Base-by-base conservation (phyloP, 1,140 invertebrate genomes). In the Orius insidiosus region DNA sequence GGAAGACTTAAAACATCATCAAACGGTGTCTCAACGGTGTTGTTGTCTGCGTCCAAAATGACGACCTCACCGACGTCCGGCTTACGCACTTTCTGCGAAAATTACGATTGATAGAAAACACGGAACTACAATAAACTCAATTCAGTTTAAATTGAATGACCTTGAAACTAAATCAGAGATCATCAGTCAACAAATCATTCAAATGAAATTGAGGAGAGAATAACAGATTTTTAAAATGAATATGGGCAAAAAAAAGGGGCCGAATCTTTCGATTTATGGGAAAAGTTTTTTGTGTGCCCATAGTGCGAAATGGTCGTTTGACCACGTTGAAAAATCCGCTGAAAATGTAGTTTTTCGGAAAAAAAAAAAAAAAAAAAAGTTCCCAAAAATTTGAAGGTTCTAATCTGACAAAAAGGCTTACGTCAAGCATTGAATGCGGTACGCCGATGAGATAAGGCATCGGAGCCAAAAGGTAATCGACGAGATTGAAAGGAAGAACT, bases 391-490 rank as follows among this genome's bases (percentile, higher is more conserved):
- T 33, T n/a, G n/a, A 33, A 6, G n/a, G 6, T 14, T 14, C 9
- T 8, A 31, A 34, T 9, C 11, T 4, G 9, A 15, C 1, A 37
- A 47, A 38, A 35, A 40, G 44, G 47, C 48, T 61, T 68, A 87
- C 83, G 72, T 85, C 69, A 60, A 89, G 74, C 36, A 92, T 80
- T 48, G 71, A 65, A 42, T 77, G 67, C 51, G 88, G 88, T 33
- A 95, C 85, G 41, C 93, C 92, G 59, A 96, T 93, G 7, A 95
- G 66, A 69, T 85, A 96, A 47, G 90, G 90, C 87, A 94, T 94
- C 1, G 88, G 89, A 6, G 89, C 88, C 52, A 80, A 67, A 50
- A 95, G 68, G 67, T 94, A 94, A 64, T 95, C 90, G 47, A 85
- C 76, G 32, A 96, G 70, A 54, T 79, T 74, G 55, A 76, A 69